Conservation (phyloP, 2,888 invertebrate species). For the Syritta pipiens region DNA sequence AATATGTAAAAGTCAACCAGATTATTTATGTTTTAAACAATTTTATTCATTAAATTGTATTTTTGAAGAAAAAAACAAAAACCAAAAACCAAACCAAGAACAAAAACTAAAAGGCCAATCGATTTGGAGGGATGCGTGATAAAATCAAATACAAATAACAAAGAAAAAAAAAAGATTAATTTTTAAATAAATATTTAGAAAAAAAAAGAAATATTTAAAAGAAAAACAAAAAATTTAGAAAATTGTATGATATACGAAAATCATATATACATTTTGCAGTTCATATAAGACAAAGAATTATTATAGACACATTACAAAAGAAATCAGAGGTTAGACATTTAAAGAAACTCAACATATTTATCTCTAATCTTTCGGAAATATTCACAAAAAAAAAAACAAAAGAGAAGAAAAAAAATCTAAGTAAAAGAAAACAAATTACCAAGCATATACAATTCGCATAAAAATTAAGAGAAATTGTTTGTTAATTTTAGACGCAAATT, state of each 20-base stretch:
- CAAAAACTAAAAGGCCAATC: slow-evolving; percentile 72
- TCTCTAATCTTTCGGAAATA: slow-evolving; percentile 65
- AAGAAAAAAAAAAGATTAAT: slow-evolving; percentile 39
- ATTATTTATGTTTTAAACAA: neutral
- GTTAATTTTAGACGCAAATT: slow-evolving; percentile 26
- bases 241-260: slow-evolving; percentile 61
- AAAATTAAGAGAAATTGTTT: slow-evolving; percentile 46
- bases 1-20: neutral
- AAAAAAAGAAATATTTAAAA: slow-evolving; percentile 46
- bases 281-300: slow-evolving; percentile 71
- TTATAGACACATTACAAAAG: slow-evolving; percentile 34
- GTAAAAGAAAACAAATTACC: slow-evolving; percentile 21
- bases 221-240: slow-evolving; percentile 47
- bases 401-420: slow-evolving; percentile 60
- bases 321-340: slow-evolving; percentile 35
- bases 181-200: neutral
- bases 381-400: slow-evolving; percentile 53
- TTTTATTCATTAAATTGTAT: slow-evolving; percentile 33
- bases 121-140: slow-evolving; percentile 79
- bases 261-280: slow-evolving; percentile 45
- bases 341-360: slow-evolving; percentile 59
- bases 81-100: too few relatives aligned
- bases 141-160: slow-evolving; percentile 70
- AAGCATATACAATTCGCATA: slow-evolving; percentile 57
- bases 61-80: slow-evolving; percentile 35